phyloP scores from a whole-genome alignment of 1,140 invertebrate genomes.

The Heliconius nattereri region DNA sequence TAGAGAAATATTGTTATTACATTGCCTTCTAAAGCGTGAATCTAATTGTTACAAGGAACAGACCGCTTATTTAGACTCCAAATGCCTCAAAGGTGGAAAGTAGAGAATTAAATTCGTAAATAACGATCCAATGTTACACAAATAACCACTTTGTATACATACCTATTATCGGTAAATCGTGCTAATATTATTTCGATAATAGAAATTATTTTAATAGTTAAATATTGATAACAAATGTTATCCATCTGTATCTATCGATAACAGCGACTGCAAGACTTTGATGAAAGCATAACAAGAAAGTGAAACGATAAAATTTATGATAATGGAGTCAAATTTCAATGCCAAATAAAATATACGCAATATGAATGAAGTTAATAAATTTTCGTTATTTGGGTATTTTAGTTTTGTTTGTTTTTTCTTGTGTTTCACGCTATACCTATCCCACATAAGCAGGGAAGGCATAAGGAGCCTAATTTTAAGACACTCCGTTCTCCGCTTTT shows the following conservation, averaged over 20 bases:
- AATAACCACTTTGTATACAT: not conserved
- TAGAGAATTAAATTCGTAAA: too few species aligned
- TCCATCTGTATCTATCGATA: not conserved
- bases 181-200: not conserved
- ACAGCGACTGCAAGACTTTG: not conserved
- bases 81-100: too few species aligned
- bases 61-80: too few species aligned
- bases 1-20: not conserved
- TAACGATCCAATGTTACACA: not conserved
- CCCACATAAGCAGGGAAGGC: too few species aligned
- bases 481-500: too few species aligned
- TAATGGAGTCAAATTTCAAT: slow-evolving; percentile 7
- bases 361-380: not conserved
- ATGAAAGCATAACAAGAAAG: slow-evolving; percentile 13
- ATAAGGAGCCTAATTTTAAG: too few species aligned
- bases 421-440: too few species aligned
- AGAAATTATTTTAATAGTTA: not conserved
- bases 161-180: not conserved
- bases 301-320: not conserved
- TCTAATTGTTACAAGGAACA: too few species aligned
- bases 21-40: too few species aligned
- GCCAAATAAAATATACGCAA: not conserved
- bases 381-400: too few species aligned
- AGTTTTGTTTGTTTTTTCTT: too few species aligned
- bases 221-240: not conserved